Evolutionary conservation across 1,140 invertebrate species (phyloP).

Genomic region (Lordiphosa stackelbergi): DNA sequence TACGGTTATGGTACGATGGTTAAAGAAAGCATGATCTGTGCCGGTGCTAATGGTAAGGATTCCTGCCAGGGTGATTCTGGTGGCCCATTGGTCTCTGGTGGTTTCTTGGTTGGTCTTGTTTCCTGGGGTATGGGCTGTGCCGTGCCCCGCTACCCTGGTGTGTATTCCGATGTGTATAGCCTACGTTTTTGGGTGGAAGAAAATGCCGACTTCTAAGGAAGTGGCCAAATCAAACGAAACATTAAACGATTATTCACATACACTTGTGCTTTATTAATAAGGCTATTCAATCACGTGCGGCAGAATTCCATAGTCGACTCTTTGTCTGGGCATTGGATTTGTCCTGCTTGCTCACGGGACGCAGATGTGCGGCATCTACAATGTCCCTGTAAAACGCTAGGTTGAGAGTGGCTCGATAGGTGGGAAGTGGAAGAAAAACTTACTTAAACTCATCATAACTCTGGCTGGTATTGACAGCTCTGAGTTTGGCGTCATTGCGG

Average conservation of each 20-base stretch:
- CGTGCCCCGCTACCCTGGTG: slow-evolving; percentile 79
- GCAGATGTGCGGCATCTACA: slow-evolving; percentile 78
- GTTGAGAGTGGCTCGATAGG: not conserved
- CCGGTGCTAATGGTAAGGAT: slow-evolving; percentile 59
- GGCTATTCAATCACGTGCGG: slow-evolving; percentile 35
- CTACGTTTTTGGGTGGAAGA: slow-evolving; percentile 50
- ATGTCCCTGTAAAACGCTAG: slow-evolving; percentile 64
- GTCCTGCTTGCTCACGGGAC: slow-evolving; percentile 74
- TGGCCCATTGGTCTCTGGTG: slow-evolving; percentile 76
- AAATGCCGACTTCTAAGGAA: slow-evolving; percentile 14
- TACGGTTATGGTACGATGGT: too few relatives aligned
- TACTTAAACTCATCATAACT: slow-evolving; percentile 81
- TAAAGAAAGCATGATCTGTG: slow-evolving; percentile 66
- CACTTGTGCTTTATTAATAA: slow-evolving; percentile 27
- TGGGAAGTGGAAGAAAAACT: not conserved
- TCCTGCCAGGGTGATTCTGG: slow-evolving; percentile 78
- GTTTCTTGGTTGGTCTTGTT: slow-evolving; percentile 79
- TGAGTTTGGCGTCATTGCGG: slow-evolving; percentile 81
- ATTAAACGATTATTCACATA: not conserved
- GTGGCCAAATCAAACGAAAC: not conserved
- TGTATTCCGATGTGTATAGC: slow-evolving; percentile 79
- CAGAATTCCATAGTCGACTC: slow-evolving; percentile 70
- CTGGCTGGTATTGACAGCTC: slow-evolving; percentile 79
- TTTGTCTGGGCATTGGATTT: slow-evolving; percentile 70
- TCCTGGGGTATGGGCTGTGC: slow-evolving; percentile 83